Evolutionary conservation across 2,113 vertebrate species (phyloP), one percentile per base, ranked within the genome.

Genomic region (Heterocephalus glaber): DNA sequence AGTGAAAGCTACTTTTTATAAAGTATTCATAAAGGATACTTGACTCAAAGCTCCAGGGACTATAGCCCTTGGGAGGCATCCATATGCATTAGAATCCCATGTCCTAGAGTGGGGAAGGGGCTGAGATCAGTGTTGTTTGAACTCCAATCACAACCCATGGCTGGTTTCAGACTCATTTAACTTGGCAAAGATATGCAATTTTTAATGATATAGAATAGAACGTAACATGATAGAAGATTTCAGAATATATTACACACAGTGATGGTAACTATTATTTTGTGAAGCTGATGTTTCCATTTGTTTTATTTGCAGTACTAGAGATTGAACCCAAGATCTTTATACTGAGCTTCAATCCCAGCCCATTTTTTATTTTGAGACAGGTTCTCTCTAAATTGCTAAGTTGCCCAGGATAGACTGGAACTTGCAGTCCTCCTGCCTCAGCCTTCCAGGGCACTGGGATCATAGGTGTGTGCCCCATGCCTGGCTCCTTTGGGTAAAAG

Each of bases 1-100:
- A 79, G 47, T 94, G 44, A 92, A 89, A 94, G 63, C 86, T 77
- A 92, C 68, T 94, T 72, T 72, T 81, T 66, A 89, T 87, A 92
- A 97, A 94, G 77, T 90, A 97, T 94, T 96, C 94, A 95, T 96
- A 90, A 97, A 94, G 86, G 63, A 52, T 76, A 81, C 92, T 66
- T 90, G 61, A 84, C 84, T 95, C 79, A 24, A 91, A 61, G n/a
- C 60, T 82, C 92, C 70, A 47, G n/a, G 85, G 77, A 94, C n/a
- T 16, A 28, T 24, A 65, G 58, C 70, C 86, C 33, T 66, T 49
- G 74, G 54, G 90, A 92, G 44, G 19, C 49, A 89, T 86, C 80
- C 41, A 14, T 77, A 66, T 44, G 35, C 89, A 93, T 80, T 84
- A 92, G 44, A 89, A 82, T 76, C 52, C 52, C 80, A 88, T 68